These are phyloP conservation scores for Wiebesia pumilae DNA, from an alignment of 1,140 invertebrate species.

Conservation along the genomic window DNA sequence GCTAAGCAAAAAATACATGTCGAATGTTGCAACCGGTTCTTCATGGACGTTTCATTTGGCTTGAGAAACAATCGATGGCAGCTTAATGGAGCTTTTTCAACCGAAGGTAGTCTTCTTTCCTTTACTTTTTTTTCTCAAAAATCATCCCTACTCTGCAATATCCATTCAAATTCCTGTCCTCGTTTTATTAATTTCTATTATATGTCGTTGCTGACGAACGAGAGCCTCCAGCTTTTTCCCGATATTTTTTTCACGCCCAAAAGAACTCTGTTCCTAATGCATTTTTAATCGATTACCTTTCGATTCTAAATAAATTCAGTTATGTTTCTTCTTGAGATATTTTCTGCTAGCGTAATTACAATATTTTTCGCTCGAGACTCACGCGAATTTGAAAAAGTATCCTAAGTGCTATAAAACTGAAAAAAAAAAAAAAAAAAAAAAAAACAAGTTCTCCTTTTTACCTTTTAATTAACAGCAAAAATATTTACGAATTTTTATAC, in stretches of 20 bases:
- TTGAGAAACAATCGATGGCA: conserved; percentile 4
- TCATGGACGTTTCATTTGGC: no score
- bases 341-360: no score
- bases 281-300: background rate
- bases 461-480: background rate
- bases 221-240: background rate
- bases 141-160: background rate
- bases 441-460: background rate
- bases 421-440: background rate
- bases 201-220: background rate
- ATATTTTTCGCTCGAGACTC: no score
- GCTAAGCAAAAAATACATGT: background rate
- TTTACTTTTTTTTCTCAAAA: background rate
- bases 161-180: background rate
- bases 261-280: background rate
- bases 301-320: background rate
- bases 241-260: background rate
- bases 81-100: background rate
- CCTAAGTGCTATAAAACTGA: background rate
- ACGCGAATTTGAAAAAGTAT: background rate
- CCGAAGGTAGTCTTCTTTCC: background rate
- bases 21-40: no score
- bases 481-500: no score
- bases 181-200: background rate
- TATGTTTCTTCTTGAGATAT: background rate